Evolutionary conservation across 1,140 invertebrate genomes (phyloP), one percentile per base, ranked within the genome.

Genomic region (Tenebrio molitor): DNA sequence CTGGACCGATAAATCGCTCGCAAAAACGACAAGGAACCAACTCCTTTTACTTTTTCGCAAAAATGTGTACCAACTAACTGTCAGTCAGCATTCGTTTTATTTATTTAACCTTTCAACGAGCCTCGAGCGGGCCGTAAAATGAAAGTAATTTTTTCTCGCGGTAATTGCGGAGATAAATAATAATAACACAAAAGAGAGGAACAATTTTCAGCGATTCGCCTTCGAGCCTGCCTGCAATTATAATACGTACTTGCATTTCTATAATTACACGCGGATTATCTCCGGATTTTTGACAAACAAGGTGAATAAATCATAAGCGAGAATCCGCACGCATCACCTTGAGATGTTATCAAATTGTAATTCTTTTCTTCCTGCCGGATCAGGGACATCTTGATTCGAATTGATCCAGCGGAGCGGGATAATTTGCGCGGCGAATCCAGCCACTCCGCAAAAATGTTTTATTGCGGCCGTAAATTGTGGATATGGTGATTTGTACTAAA

Each of bases 21-120:
- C 4, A 33, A 39, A 39, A n/a, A 39, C 4, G 36, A 29, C 25
- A 29, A 29, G 25, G 25, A 41, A 41, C 36, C n/a, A 41, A 41
- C 4, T 16, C 42, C 42, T 46, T 46, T 46, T 46, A 46, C 42
- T 46, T 46, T 46, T 46, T 19, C 14, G 10, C 10, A 46, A 46
- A 46, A 46, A 15, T 17, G 42, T 46, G 14, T 46, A 16, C 4
- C 42, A 14, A 10, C 36, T 12, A 14, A 41, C 0, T 46, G 42
- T 46, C 42, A 46, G 42, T 1, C 42, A 19, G 14, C 14, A 12
- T 19, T 46, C 14, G 10, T 46, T 46, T 19, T 46, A 46, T 46
- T 46, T 19, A 46, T 46, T 46, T 46, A 46, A 46, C 42, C 42
- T 46, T 46, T 46, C 42, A 46, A 46, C 42, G 42, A 46, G 42